Evolutionary conservation across 2,888 invertebrate species (phyloP).

Genomic region (Argyresthia albistria): DNA sequence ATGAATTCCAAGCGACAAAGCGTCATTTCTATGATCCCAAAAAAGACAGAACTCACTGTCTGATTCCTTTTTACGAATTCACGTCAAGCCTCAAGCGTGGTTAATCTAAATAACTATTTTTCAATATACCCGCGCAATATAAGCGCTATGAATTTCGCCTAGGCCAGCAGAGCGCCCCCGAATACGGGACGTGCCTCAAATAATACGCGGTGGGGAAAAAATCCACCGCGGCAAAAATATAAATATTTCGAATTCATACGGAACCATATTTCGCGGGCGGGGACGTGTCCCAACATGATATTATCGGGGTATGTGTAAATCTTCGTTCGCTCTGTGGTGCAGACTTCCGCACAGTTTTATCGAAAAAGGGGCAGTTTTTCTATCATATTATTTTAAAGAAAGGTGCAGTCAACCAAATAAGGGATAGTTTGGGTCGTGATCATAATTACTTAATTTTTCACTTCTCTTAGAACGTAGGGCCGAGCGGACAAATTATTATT

Average conservation of each 20-base stretch:
- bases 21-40: no score
- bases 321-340: not conserved
- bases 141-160: constrained; percentile 51
- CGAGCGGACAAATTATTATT: no score
- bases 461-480: no score
- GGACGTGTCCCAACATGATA: constrained; percentile 16
- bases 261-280: constrained; percentile 6
- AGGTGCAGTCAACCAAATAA: no score
- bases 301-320: constrained; percentile 11
- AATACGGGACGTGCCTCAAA: constrained; percentile 43
- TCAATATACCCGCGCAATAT: constrained; percentile 51
- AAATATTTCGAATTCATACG: constrained; percentile 8
- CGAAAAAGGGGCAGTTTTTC: no score
- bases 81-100: not conserved
- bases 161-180: constrained; percentile 8
- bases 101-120: constrained; percentile 63
- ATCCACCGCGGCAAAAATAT: not conserved
- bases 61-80: not conserved
- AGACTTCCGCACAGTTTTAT: no score
- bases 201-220: constrained; percentile 17
- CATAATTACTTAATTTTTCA: no score
- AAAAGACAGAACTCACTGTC: no score
- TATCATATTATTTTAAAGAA: no score
- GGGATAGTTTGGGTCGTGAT: no score
- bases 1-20: no score